Percentiles rank a stretch among this genome's conserved stretches.
These are phyloP conservation scores for Nasonia oneida DNA, from an alignment of 2,888 invertebrate genomes.

Conservation along the genomic window DNA sequence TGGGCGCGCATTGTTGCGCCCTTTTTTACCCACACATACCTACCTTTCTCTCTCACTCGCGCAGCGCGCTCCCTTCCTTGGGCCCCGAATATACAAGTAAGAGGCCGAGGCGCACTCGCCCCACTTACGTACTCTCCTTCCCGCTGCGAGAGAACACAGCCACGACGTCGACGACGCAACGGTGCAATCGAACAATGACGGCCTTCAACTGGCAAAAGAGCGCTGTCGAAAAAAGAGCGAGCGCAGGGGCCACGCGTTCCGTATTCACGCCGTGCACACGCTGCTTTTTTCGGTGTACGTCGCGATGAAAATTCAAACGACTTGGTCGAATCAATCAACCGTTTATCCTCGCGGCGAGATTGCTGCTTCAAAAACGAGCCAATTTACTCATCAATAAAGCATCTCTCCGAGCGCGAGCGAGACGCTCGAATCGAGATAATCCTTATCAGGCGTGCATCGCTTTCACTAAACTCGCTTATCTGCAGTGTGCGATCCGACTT, in stretches of 20 bases:
- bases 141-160: constrained; percentile 53
- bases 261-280: background rate
- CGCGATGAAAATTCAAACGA: background rate
- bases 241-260: background rate
- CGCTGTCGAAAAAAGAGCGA: constrained; percentile 48
- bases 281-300: background rate
- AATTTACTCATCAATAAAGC: constrained; percentile 24
- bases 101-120: constrained; percentile 44
- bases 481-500: background rate
- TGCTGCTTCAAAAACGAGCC: background rate
- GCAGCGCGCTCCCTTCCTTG: constrained; percentile 23
- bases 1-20: constrained; percentile 76
- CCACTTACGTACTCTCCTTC: constrained; percentile 55
- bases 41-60: constrained; percentile 14
- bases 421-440: constrained; percentile 36
- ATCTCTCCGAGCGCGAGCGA: background rate
- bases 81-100: background rate
- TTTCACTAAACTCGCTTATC: constrained; percentile 2
- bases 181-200: constrained; percentile 63
- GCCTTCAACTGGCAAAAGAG: constrained; percentile 64
- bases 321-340: background rate
- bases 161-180: constrained; percentile 43
- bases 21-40: constrained; percentile 65
- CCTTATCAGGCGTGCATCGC: constrained; percentile 30
- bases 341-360: background rate